These are phyloP conservation scores for Hipparchia semele DNA, from an alignment of 2,888 invertebrate species.

Conservation along the genomic window DNA sequence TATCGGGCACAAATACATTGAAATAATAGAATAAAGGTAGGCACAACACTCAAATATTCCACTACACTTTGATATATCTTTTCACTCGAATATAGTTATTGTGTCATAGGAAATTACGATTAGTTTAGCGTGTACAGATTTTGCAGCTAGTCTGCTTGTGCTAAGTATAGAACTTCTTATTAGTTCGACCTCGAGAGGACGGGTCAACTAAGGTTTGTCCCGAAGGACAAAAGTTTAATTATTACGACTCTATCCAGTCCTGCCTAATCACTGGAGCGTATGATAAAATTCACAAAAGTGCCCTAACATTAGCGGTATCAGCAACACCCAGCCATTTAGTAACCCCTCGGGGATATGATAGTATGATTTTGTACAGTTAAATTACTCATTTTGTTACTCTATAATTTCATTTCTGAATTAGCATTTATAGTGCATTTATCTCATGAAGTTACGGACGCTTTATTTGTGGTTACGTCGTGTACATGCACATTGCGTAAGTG, in stretches of 20 bases:
- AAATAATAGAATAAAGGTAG: constrained; percentile 11
- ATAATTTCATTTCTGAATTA: neutral
- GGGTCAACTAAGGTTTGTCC: constrained; percentile 37
- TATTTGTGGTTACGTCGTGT: no score
- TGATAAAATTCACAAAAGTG: constrained; percentile 38
- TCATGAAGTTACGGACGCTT: no score
- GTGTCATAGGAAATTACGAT: neutral
- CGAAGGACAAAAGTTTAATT: constrained; percentile 43
- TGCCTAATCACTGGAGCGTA: constrained; percentile 32
- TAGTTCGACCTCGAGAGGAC: constrained; percentile 9
- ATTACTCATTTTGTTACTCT: neutral
- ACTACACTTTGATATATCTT: neutral
- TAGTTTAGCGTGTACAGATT: neutral
- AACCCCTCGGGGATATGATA: neutral
- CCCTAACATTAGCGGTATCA: constrained; percentile 7
- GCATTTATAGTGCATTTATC: no score
- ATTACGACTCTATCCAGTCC: constrained; percentile 35
- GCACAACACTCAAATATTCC: neutral
- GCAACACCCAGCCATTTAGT: neutral
- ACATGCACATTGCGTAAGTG: no score
- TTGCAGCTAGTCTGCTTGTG: neutral
- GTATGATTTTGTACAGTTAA: neutral
- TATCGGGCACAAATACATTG: constrained; percentile 6
- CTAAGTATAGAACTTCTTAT: neutral
- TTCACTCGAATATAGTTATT: neutral